Evolutionary conservation across 2,797 vertebrate species (phyloP).

Genomic region (Cuculus canorus): DNA sequence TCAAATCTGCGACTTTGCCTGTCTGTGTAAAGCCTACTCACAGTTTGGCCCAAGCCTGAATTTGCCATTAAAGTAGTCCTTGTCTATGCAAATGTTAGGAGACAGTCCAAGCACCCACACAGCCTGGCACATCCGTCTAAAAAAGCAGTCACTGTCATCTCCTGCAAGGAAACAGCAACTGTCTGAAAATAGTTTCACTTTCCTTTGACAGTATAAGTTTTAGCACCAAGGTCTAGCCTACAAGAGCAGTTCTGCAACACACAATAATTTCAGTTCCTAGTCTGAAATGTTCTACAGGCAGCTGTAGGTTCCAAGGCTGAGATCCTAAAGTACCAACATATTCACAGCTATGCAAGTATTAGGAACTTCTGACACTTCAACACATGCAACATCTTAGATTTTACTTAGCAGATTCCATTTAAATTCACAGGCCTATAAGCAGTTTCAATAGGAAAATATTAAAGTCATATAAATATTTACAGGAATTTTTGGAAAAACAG

Average conservation of each 20-base stretch:
- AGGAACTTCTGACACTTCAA: neutral
- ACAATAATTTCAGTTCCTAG: neutral
- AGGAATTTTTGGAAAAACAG: neutral
- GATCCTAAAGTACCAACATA: neutral
- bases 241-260: neutral
- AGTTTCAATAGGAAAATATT: neutral
- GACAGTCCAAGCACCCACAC: neutral
- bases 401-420: neutral
- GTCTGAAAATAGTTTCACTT: conserved; percentile 14
- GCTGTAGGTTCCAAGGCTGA: neutral
- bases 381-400: neutral
- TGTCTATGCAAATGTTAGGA: conserved; percentile 2
- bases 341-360: neutral
- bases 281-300: neutral
- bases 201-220: neutral
- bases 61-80: conserved; percentile 32
- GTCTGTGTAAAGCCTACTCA: neutral
- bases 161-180: neutral
- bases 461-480: neutral
- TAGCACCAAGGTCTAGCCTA: neutral
- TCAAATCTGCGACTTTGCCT: neutral
- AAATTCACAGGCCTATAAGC: neutral
- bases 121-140: conserved; percentile 35
- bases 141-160: neutral
- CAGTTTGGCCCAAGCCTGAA: neutral